Evolutionary conservation across 2,888 invertebrate genomes (phyloP), one percentile per base, ranked within the genome.

Genomic region (Polietes domitor): DNA sequence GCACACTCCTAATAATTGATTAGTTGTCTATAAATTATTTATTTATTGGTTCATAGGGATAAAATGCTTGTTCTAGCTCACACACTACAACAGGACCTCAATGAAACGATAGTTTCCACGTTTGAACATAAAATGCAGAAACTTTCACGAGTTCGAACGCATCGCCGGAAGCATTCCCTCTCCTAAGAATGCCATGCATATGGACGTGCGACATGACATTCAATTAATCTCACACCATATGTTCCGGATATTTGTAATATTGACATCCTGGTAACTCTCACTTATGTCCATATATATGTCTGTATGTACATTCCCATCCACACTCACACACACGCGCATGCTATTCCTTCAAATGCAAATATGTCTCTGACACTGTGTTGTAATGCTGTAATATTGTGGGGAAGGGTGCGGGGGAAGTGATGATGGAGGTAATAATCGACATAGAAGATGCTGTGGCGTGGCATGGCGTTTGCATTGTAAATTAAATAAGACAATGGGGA

Each of bases 151-250:
- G n/a, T n/a, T n/a, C n/a, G n/a, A n/a, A n/a, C n/a, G n/a, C n/a
- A n/a, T n/a, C n/a, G n/a, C n/a, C n/a, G n/a, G n/a, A n/a, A n/a
- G 32, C 32, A 41, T 55, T n/a, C 17, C 50, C 50, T 47, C 47
- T 12, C 26, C 58, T 26, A 58, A 26, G 58, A 53, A 53, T 24
- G 58, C 24, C 24, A 58, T 26, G 24, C 26, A 12, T 26, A 58
- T 43, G n/a, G n/a, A n/a, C n/a, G 43, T 68, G 37, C 43, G 68
- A 68, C 68, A 68, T 68, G 68, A n/a, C n/a, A 68, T 68, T 68
- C 68, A 68, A 68, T 68, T 68, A 68, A 68, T 68, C 68, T 68
- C 68, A 68, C 41, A 68, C 68, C 68, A 68, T 41, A 68, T 68
- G 68, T 21, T 41, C 68, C 68, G 68, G 68, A 68, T 68, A 68